A percentile compares a stretch with the other conserved stretches of the same genome.
phyloP scores from a whole-genome alignment of 2,888 invertebrate species.

The Latrodectus hesperus region DNA sequence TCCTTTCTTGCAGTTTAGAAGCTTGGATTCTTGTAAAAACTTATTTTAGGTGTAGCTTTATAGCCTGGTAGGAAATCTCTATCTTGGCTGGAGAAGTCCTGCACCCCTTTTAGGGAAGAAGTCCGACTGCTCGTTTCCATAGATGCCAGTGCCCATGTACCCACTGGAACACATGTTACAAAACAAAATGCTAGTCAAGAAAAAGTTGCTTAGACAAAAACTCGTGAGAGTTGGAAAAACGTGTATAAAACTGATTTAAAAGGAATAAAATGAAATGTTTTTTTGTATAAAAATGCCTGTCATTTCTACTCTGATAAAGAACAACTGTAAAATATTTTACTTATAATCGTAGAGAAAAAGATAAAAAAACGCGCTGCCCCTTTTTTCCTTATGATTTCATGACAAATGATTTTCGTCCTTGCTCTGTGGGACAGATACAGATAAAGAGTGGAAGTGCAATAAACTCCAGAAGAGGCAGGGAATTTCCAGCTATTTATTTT shows the following conservation, averaged over 20 bases:
- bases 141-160: no score
- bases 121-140: no score
- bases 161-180: no score
- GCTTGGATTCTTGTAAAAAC: no score
- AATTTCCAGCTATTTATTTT: conserved; percentile 2
- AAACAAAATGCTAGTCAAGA: no score
- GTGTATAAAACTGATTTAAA: background rate
- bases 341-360: background rate
- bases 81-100: no score
- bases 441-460: background rate
- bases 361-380: background rate
- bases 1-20: no score
- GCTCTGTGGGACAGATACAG: background rate
- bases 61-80: no score
- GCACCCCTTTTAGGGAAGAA: no score
- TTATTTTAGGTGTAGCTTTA: no score
- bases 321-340: background rate
- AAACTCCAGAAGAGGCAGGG: background rate
- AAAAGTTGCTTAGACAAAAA: no score
- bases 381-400: conserved; percentile 9
- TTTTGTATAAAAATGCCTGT: background rate
- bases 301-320: background rate
- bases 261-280: background rate
- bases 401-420: conserved; percentile 13
- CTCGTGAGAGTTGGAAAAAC: background rate